Percentiles rank a stretch among this genome's conserved stretches.
Evolutionary conservation across 2,797 vertebrate species (phyloP).

Genomic region (Nannoperca australis): DNA sequence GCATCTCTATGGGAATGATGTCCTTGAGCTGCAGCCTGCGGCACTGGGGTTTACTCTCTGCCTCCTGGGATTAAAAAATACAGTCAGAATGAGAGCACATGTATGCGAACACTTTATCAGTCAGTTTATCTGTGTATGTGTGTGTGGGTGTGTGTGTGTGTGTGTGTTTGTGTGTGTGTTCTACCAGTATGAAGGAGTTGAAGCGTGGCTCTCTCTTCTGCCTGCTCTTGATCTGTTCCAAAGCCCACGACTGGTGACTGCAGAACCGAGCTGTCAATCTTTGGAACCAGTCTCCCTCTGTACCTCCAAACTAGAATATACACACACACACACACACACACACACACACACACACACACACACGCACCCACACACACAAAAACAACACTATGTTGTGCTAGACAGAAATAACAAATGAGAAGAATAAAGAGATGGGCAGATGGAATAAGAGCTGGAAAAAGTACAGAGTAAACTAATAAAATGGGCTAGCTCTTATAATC

Average conservation of each 20-base stretch:
- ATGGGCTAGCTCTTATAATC: not conserved
- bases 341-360: not conserved
- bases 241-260: conserved; percentile 91
- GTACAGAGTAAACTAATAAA: conserved; percentile 2
- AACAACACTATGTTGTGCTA: conserved; percentile 10
- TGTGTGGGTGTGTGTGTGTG: not conserved
- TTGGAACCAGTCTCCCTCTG: conserved; percentile 94
- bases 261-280: conserved; percentile 94
- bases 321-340: not conserved
- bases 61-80: conserved; percentile 83
- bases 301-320: conserved; percentile 86
- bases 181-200: conserved; percentile 91
- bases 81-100: conserved; percentile 31
- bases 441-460: conserved; percentile 6
- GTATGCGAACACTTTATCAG: not conserved
- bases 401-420: conserved; percentile 12
- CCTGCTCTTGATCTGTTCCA: conserved; percentile 91
- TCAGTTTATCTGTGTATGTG: not conserved
- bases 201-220: conserved; percentile 91
- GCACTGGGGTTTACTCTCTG: conserved; percentile 91
- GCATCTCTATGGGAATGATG: conserved; percentile 95
- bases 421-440: conserved; percentile 16
- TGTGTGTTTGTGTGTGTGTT: not conserved
- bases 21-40: conserved; percentile 94
- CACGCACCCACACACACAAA: not conserved